phyloP scores from a whole-genome alignment of 2,888 invertebrate genomes.

The Rhopalosiphum nymphaeae region DNA sequence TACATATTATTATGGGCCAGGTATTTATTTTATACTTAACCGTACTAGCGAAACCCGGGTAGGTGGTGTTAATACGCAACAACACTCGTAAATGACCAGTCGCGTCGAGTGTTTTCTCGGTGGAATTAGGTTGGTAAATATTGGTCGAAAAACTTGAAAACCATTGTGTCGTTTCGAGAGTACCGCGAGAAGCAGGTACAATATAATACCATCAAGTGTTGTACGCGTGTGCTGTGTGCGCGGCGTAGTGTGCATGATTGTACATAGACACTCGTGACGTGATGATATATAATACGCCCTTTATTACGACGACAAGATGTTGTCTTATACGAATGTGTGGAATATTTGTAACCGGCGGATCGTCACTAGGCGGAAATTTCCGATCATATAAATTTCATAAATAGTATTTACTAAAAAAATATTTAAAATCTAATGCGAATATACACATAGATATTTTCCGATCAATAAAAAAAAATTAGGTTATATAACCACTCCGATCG shows the following conservation, averaged over 20 bases:
- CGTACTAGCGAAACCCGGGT: neutral
- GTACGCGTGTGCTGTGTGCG: neutral
- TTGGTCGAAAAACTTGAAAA: conserved; percentile 14
- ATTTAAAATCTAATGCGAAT: neutral
- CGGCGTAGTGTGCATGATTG: neutral
- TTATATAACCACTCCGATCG: neutral
- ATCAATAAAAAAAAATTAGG: neutral
- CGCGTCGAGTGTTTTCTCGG: neutral
- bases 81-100: conserved; percentile 2
- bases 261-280: neutral
- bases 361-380: neutral
- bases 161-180: neutral
- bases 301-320: neutral
- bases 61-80: conserved; percentile 6
- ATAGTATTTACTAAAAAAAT: neutral
- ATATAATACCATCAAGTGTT: neutral
- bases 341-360: neutral
- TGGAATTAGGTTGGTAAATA: conserved; percentile 27
- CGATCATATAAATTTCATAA: neutral
- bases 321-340: neutral
- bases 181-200: neutral
- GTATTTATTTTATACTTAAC: neutral
- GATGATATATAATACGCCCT: neutral
- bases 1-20: neutral
- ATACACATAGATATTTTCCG: neutral